Conservation (phyloP, 2,113 vertebrate species). For the Sakesphorus luctuosus region DNA sequence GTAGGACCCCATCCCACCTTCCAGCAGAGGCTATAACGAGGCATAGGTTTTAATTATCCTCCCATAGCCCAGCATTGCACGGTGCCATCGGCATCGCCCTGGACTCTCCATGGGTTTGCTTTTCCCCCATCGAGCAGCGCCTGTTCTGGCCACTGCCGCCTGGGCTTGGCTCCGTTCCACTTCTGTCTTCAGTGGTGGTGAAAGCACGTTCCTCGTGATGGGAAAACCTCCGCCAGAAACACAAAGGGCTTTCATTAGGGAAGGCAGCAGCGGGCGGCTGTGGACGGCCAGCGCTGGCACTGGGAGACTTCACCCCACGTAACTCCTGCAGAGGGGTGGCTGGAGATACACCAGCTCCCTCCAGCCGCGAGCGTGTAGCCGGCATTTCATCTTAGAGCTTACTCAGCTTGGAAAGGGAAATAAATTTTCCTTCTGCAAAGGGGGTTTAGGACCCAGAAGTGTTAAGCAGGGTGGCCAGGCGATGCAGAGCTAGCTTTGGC, state of each 20-base stretch:
- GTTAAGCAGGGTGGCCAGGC: not conserved
- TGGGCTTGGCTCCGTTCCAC: constrained; percentile 5
- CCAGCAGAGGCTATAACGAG: fast-evolving
- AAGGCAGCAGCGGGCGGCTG: not conserved
- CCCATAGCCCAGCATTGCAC: fast-evolving
- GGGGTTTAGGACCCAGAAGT: not conserved
- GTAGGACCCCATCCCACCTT: fast-evolving
- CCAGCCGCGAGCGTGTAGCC: fast-evolving
- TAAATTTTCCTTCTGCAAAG: not conserved
- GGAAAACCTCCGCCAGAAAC: not conserved
- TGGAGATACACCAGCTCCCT: not conserved
- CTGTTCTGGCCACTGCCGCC: not conserved
- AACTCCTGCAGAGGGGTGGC: not conserved
- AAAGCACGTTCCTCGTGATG: constrained; percentile 40
- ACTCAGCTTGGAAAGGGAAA: not conserved
- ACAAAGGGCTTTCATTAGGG: constrained; percentile 32
- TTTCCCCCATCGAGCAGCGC: not conserved
- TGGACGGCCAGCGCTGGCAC: not conserved
- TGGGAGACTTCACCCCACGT: not conserved
- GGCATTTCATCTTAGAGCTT: not conserved
- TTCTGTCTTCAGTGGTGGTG: not conserved
- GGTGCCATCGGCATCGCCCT: fast-evolving
- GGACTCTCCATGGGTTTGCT: not conserved
- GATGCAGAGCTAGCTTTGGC: not conserved
- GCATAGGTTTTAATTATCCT: not conserved